These are phyloP conservation scores for Echinarachnius parma DNA, from an alignment of 53 echinoderm and acorn worm genomes.

Conservation along the genomic window DNA sequence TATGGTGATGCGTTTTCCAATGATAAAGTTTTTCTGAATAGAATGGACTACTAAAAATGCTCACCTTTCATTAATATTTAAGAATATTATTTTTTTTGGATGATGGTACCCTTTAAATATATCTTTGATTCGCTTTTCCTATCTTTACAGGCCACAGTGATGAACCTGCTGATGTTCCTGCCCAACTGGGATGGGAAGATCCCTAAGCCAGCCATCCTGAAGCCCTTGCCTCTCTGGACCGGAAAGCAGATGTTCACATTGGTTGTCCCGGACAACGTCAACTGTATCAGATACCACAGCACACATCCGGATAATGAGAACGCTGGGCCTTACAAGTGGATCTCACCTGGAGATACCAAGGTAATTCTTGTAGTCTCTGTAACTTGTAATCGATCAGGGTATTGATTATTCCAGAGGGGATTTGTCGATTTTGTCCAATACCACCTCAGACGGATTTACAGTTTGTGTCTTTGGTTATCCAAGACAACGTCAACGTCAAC, in stretches of 20 bases:
- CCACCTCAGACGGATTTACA: conserved; percentile 99
- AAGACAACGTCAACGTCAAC: conserved; percentile 83
- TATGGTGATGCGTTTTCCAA: no score
- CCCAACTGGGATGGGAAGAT: conserved; percentile 98
- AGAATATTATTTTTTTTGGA: no score
- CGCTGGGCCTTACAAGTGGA: conserved; percentile 94
- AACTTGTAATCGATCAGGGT: no score
- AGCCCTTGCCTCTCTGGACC: conserved; percentile 94
- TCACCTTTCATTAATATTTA: no score
- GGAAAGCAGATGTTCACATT: conserved; percentile 97
- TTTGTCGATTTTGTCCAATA: no score
- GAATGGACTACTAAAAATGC: no score
- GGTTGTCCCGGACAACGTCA: conserved; percentile 84
- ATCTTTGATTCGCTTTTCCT: background rate
- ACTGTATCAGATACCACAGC: conserved; percentile 88
- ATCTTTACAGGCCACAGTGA: conserved; percentile 71
- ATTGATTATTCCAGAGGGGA: no score
- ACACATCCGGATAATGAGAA: conserved; percentile 96
- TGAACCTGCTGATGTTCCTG: conserved; percentile 98
- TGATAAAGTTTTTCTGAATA: no score
- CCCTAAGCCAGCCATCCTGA: conserved; percentile 95
- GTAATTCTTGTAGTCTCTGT: no score
- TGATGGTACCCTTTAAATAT: no score
- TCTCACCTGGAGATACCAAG: conserved; percentile 99
- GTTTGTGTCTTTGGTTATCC: conserved; percentile 87